Conservation (phyloP, 2,888 invertebrate species). For the Endotricha flammealis region DNA sequence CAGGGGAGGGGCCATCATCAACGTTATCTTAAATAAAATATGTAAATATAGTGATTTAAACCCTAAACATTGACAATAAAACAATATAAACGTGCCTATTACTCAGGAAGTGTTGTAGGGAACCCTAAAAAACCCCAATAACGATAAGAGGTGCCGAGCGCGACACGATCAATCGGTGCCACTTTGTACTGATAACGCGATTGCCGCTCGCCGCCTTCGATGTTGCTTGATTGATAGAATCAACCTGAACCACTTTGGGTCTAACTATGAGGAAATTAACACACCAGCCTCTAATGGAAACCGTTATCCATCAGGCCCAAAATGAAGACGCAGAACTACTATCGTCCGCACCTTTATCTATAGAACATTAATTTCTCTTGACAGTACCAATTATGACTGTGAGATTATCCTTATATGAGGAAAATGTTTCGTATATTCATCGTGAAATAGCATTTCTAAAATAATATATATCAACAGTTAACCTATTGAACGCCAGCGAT, state of each 20-base stretch:
- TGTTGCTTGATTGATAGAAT: conserved; percentile 58
- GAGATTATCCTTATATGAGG: not conserved
- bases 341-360: conserved; percentile 45
- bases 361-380: conserved; percentile 47
- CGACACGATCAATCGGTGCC: conserved; percentile 62
- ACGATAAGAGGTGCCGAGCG: conserved; percentile 56
- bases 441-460: too few species aligned
- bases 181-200: conserved; percentile 54
- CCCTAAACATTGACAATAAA: not conserved
- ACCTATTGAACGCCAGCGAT: too few species aligned
- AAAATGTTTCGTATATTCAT: not conserved
- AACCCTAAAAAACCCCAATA: conserved; percentile 30
- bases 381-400: conserved; percentile 42
- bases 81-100: not conserved
- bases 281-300: conserved; percentile 60
- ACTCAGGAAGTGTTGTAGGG: conserved; percentile 18
- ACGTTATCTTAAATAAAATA: too few species aligned
- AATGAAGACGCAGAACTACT: conserved; percentile 45
- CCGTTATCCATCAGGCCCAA: conserved; percentile 58
- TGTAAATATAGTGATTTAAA: not conserved
- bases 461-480: too few species aligned
- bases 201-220: conserved; percentile 32
- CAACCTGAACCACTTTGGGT: conserved; percentile 54
- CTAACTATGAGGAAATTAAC: conserved; percentile 57
- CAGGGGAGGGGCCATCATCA: too few species aligned